A percentile compares a stretch with the other conserved stretches of the same genome.
phyloP scores from a whole-genome alignment of 2,888 invertebrate species.

The Ichneumon xanthorius region DNA sequence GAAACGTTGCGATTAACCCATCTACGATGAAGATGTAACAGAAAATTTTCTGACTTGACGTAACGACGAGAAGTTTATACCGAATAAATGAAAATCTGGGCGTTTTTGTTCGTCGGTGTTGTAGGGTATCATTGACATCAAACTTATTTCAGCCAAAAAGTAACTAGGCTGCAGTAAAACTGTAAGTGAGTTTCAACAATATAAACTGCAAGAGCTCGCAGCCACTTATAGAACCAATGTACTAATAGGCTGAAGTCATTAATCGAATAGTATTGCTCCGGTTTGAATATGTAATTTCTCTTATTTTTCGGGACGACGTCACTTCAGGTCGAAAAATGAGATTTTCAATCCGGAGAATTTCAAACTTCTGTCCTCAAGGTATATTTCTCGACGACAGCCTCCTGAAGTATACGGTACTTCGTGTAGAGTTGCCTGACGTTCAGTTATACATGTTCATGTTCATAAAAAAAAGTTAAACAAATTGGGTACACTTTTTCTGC shows the following conservation, averaged over 20 bases:
- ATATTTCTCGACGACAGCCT: not conserved
- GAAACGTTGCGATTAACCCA: conserved; percentile 43
- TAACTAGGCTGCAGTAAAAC: no score
- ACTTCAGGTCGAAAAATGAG: no score
- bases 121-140: not conserved
- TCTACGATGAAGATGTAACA: conserved; percentile 47
- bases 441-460: not conserved
- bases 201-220: no score
- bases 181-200: no score
- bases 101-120: not conserved
- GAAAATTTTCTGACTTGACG: conserved; percentile 55
- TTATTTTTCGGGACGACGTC: no score
- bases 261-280: no score
- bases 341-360: no score
- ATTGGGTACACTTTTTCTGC: not conserved
- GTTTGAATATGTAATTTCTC: no score
- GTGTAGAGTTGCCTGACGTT: not conserved
- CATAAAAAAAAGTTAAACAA: not conserved
- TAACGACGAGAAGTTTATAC: conserved; percentile 45
- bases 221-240: no score
- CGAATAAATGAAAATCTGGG: conserved; percentile 50
- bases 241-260: no score
- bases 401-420: not conserved
- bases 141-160: not conserved
- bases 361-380: no score